Evolutionary conservation across 2,113 vertebrate genomes (phyloP).

Genomic region (Podarcis cretensis): DNA sequence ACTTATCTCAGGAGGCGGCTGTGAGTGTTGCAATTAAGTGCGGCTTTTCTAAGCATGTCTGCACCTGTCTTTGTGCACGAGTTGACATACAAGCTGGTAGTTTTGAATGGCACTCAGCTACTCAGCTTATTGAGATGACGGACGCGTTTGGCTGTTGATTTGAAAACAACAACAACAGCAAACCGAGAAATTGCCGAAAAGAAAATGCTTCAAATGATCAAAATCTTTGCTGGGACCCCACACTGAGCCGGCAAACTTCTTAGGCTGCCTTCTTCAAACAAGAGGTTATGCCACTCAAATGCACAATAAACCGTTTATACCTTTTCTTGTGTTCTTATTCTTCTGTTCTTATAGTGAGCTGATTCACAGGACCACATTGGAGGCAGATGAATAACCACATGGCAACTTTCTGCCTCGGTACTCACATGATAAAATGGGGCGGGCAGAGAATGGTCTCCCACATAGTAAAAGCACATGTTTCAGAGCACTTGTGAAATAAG

Average conservation of each 20-base stretch:
- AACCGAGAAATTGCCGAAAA: not conserved
- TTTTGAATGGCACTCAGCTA: not conserved
- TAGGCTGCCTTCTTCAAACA: not conserved
- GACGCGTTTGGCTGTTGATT: not conserved
- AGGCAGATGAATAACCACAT: not conserved
- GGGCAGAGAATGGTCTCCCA: not conserved
- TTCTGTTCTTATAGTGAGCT: not conserved
- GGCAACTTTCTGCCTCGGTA: not conserved
- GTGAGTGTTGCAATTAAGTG: constrained; percentile 11
- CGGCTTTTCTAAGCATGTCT: constrained; percentile 14
- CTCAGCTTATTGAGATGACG: not conserved
- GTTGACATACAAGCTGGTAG: not conserved
- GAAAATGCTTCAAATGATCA: constrained; percentile 1
- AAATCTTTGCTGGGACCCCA: not conserved
- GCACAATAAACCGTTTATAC: not conserved
- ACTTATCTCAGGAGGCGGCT: constrained; percentile 5
- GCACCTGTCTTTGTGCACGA: constrained; percentile 15
- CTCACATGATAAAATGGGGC: not conserved
- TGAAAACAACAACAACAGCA: not conserved
- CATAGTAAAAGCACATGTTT: not conserved
- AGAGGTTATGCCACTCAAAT: not conserved
- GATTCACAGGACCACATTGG: not conserved
- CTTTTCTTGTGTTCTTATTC: not conserved
- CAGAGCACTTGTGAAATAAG: not conserved
- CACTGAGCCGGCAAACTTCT: not conserved